Conservation (phyloP, 2,888 invertebrate genomes). For the Eubasilissa splendida region DNA sequence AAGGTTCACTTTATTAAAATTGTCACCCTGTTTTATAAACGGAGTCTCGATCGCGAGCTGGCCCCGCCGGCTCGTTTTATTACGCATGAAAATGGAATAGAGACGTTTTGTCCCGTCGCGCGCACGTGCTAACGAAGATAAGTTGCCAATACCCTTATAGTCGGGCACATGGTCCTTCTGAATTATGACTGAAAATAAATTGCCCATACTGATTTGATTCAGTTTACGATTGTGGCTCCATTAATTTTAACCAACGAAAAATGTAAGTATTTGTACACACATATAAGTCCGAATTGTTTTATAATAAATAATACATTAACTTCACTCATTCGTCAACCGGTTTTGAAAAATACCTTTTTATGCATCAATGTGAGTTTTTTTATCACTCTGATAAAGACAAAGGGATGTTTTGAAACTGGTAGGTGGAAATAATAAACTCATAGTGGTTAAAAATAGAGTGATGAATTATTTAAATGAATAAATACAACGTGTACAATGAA, state of each 20-base stretch:
- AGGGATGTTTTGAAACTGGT: neutral
- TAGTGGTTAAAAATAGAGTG: too few species aligned
- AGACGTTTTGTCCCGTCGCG: conserved; percentile 41
- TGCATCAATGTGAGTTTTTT: too few species aligned
- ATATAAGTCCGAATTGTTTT: too few species aligned
- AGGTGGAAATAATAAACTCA: too few species aligned
- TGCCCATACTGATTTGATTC: conserved; percentile 19
- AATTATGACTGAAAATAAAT: conserved; percentile 24
- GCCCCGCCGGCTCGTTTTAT: conserved; percentile 36
- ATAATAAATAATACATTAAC: too few species aligned
- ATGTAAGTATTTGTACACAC: neutral
- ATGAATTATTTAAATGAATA: too few species aligned
- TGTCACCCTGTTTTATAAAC: conserved; percentile 15
- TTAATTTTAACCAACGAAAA: neutral
- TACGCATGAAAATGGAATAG: conserved; percentile 49
- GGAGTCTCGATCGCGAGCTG: neutral
- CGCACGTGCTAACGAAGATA: conserved; percentile 41
- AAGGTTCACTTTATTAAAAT: conserved; percentile 21
- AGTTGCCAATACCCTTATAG: conserved; percentile 24
- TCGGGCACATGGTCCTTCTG: conserved; percentile 22
- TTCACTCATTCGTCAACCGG: too few species aligned
- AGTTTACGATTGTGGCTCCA: conserved; percentile 13
- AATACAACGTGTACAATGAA: too few species aligned
- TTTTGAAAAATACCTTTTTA: too few species aligned
- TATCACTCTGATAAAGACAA: neutral